These are phyloP conservation scores for Hyles lineata DNA, from an alignment of 2,888 invertebrate species.

Conservation along the genomic window DNA sequence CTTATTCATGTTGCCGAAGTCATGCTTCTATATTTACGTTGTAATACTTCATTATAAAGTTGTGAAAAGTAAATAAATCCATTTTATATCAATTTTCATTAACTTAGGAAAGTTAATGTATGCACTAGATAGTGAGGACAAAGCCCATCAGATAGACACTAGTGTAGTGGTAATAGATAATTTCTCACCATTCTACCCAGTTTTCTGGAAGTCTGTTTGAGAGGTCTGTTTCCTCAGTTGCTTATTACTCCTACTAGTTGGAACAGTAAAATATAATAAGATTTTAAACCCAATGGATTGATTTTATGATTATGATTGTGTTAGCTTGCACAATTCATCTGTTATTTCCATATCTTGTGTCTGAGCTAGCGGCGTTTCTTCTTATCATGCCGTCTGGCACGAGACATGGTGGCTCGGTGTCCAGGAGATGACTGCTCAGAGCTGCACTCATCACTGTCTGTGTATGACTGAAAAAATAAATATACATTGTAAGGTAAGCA, in stretches of 20 bases:
- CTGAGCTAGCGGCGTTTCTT: constrained; percentile 87
- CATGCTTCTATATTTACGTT: no score
- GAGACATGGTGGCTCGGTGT: constrained; percentile 87
- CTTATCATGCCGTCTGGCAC: constrained; percentile 88
- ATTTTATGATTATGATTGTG: neutral
- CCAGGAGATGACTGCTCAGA: constrained; percentile 90
- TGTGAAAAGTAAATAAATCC: no score
- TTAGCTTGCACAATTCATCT: neutral
- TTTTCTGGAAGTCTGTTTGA: no score
- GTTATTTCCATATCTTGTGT: neutral
- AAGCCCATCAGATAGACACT: no score
- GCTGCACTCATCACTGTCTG: constrained; percentile 90
- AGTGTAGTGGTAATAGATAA: no score
- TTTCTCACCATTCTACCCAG: no score
- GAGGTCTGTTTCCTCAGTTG: neutral
- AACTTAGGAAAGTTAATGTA: no score
- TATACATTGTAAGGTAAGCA: neutral
- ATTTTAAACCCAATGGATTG: neutral
- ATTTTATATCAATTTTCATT: no score
- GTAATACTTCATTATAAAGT: no score
- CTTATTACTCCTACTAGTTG: neutral
- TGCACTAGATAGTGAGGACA: no score
- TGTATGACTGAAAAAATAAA: constrained; percentile 74
- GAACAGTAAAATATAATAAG: neutral
- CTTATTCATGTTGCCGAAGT: no score